Conservation (phyloP, 2,113 vertebrate species). For the Apteryx owenii region DNA sequence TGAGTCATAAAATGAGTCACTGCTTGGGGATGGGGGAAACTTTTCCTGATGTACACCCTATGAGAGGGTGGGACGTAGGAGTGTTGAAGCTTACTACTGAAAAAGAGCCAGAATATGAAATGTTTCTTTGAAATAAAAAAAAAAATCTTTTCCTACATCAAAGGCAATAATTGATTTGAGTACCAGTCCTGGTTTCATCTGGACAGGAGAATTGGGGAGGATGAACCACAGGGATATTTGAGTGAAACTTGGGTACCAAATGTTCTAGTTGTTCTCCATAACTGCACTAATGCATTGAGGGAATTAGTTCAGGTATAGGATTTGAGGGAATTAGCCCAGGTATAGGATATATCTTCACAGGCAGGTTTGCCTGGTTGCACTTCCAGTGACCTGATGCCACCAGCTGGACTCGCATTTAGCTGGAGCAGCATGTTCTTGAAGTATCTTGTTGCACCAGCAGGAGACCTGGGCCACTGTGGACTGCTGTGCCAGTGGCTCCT, state of each 20-base stretch:
- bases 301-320: neutral
- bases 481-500: neutral
- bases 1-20: neutral
- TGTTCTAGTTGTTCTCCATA: neutral
- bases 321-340: neutral
- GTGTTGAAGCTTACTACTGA: neutral
- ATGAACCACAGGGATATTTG: neutral
- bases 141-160: rapidly evolving
- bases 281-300: neutral
- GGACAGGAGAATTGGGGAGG: neutral
- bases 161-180: neutral
- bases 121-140: neutral
- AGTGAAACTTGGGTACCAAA: neutral
- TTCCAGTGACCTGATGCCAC: neutral
- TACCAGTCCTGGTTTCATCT: neutral
- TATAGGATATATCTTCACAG: neutral
- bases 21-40: neutral
- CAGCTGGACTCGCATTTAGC: neutral
- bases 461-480: neutral
- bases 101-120: neutral
- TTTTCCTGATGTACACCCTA: neutral
- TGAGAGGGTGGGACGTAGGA: neutral
- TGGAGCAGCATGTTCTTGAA: neutral
- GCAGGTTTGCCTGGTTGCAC: neutral
- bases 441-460: neutral